Conservation (phyloP, 1,140 invertebrate species). For the Calliphora vicina region DNA sequence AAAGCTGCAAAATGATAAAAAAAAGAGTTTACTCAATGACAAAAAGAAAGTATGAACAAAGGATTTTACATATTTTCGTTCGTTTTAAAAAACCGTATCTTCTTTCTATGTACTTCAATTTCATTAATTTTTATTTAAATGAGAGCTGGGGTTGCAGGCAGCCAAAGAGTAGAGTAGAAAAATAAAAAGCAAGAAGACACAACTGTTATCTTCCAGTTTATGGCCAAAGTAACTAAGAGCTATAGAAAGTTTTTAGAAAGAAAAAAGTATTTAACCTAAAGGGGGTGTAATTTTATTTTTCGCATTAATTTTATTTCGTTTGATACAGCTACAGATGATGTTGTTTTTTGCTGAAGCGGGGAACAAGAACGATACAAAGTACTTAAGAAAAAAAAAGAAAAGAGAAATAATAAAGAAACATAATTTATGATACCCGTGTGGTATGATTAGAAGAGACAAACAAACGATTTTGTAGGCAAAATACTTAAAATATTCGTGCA, state of each 20-base stretch:
- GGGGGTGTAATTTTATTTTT: slow-evolving; percentile 27
- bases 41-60: background rate
- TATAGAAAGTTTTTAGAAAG: background rate
- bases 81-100: too few species aligned
- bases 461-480: background rate
- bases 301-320: background rate
- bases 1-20: background rate
- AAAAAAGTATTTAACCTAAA: slow-evolving; percentile 15
- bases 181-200: background rate
- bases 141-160: background rate
- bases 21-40: slow-evolving; percentile 4
- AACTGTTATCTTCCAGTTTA: background rate
- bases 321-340: background rate
- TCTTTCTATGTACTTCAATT: background rate
- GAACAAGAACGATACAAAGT: too few species aligned
- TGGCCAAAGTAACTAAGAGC: background rate
- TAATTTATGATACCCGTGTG: slow-evolving; percentile 29
- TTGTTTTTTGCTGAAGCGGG: background rate
- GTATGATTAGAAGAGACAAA: slow-evolving; percentile 18
- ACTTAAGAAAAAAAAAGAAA: slow-evolving; percentile 11
- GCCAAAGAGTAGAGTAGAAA: background rate
- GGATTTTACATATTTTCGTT: too few species aligned
- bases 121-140: background rate
- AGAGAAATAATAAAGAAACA: background rate
- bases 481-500: background rate